A percentile compares a stretch with the other conserved stretches of the same genome.
phyloP scores from a whole-genome alignment of 2,113 vertebrate species.

The Azemiops feae region DNA sequence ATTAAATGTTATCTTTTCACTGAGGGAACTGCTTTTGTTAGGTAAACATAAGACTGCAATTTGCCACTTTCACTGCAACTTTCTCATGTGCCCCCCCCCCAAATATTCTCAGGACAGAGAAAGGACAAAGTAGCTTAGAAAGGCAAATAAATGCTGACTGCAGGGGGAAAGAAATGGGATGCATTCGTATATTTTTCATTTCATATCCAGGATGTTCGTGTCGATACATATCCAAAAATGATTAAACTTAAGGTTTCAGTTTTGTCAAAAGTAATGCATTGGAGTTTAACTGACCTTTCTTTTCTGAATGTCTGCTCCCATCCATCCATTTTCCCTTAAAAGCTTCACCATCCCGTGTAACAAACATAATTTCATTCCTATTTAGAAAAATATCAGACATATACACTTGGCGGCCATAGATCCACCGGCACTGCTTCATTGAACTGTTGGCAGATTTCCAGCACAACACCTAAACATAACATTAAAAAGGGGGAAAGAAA shows the following conservation, averaged over 20 bases:
- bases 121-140: not conserved
- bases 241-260: not conserved
- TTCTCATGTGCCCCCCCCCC: not conserved
- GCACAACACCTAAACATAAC: slow-evolving; percentile 83
- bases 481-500: not conserved
- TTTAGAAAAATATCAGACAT: slow-evolving; percentile 91
- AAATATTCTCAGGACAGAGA: not conserved
- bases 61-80: not conserved
- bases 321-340: slow-evolving; percentile 91
- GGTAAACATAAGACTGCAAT: not conserved
- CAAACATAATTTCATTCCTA: slow-evolving; percentile 87
- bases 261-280: not conserved
- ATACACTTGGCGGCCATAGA: slow-evolving; percentile 91
- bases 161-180: not conserved
- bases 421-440: slow-evolving; percentile 90
- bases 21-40: not conserved
- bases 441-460: slow-evolving; percentile 83
- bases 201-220: not conserved
- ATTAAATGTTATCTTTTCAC: not conserved
- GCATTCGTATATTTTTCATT: not conserved
- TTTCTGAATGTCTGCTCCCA: slow-evolving; percentile 80
- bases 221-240: not conserved
- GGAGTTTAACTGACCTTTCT: slow-evolving; percentile 81
- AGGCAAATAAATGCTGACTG: not conserved
- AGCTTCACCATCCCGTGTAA: slow-evolving; percentile 92